Percentiles rank a stretch among this genome's conserved stretches.
These are phyloP conservation scores for Spisula solida DNA, from an alignment of 2,888 invertebrate genomes.

Conservation along the genomic window DNA sequence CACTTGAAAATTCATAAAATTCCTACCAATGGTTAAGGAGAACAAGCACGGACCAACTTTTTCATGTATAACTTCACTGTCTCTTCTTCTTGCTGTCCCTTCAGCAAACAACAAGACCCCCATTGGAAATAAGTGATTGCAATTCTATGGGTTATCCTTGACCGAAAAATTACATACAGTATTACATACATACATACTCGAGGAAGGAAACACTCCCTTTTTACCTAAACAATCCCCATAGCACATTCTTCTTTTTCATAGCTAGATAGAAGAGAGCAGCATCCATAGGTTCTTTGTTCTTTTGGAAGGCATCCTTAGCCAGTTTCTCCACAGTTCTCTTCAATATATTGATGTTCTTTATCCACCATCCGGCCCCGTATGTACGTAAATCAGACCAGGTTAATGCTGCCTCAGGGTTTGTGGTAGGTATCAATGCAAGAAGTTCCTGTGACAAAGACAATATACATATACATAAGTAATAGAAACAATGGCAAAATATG, in stretches of 20 bases:
- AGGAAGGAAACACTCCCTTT: background rate
- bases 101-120: too few relatives aligned
- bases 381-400: conserved; percentile 97
- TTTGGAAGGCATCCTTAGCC: conserved; percentile 97
- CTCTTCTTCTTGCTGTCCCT: too few relatives aligned
- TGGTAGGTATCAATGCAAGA: conserved; percentile 92
- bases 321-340: conserved; percentile 95
- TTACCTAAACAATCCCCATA: conserved; percentile 96
- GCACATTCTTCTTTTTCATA: conserved; percentile 98
- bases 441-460: conserved; percentile 90
- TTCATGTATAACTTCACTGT: too few relatives aligned
- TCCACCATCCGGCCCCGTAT: conserved; percentile 98
- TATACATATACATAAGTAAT: background rate
- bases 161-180: too few relatives aligned
- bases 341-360: conserved; percentile 94
- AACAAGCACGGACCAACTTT: too few relatives aligned
- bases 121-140: too few relatives aligned
- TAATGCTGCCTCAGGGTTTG: conserved; percentile 88
- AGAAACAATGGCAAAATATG: too few relatives aligned
- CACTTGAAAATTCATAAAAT: too few relatives aligned
- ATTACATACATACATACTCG: background rate
- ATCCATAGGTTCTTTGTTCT: conserved; percentile 97
- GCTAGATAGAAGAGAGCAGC: conserved; percentile 99
- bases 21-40: too few relatives aligned
- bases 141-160: too few relatives aligned